Evolutionary conservation across 2,113 vertebrate species (phyloP), one percentile per base, ranked within the genome.

Genomic region (Mionectes macconnelli): DNA sequence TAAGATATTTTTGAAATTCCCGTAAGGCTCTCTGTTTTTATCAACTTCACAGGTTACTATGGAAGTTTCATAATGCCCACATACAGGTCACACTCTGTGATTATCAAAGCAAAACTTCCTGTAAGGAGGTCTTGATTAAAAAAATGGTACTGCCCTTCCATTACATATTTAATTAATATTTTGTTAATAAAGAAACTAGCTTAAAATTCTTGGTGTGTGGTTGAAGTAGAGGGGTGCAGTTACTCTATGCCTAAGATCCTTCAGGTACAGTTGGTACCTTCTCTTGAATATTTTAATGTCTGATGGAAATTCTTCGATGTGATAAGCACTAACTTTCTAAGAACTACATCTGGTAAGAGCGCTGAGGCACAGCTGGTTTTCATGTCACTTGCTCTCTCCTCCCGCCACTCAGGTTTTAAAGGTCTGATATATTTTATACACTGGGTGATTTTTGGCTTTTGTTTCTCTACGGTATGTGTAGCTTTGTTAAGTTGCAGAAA

Each of bases 401-500:
- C 28, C 28, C 25, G 37, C 23, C 3, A 2, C 39, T 86, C 10
- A 42, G 47, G 23, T 72, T 93, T 59, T 72, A 50, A 37, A 42
- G 8, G 6, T 53, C 37, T 69, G 27, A 52, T 57, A 12, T 3
- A 37, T 78, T 66, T 69, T 77, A 50, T 52, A 35, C 7, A 13
- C 17, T 57, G 50, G 37, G 11, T 4, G 1, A 0, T 1, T 17
- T 75, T 84, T 66, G 60, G 24, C 22, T 22, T 76, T 18, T 44
- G 14, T 82, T 82, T 75, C 4, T 8, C 24, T 50, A 2, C 0
- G 0, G 12, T 67, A 16, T 57, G 5, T 67, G 9, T 59, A 79
- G 39, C 25, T 75, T 79, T 23, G 8, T 40, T 88, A 88, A 82
- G 56, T 18, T 74, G 60, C 37, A 81, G 27, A 81, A 33, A 44